phyloP scores from a whole-genome alignment of 2,888 invertebrate species.

The Drosophila macrospina region DNA sequence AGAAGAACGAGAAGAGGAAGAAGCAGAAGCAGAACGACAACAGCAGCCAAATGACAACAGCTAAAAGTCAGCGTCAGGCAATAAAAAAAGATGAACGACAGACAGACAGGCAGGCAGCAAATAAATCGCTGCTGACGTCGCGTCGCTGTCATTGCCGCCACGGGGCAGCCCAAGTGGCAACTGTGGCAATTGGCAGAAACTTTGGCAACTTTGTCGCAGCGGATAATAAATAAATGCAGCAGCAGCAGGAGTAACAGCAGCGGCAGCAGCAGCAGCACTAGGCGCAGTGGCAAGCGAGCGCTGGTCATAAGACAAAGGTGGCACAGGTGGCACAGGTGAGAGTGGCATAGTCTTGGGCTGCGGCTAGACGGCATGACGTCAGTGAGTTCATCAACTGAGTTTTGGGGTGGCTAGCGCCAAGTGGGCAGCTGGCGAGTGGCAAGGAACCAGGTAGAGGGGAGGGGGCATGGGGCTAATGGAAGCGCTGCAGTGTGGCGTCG shows the following conservation, averaged over 20 bases:
- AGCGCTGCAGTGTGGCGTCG: constrained; percentile 61
- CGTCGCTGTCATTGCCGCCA: constrained; percentile 31
- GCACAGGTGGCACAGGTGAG: constrained; percentile 43
- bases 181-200: constrained; percentile 26
- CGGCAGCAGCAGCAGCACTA: constrained; percentile 1
- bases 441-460: background rate
- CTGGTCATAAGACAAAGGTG: constrained; percentile 44
- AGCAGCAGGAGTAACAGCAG: constrained; percentile 20
- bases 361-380: constrained; percentile 61
- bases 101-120: constrained; percentile 53
- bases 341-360: constrained; percentile 27
- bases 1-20: constrained; percentile 21
- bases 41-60: constrained; percentile 56
- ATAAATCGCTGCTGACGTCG: constrained; percentile 72
- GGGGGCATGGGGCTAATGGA: constrained; percentile 48
- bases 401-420: background rate
- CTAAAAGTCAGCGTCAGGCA: constrained; percentile 45
- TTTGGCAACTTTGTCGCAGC: constrained; percentile 70
- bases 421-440: constrained; percentile 8
- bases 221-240: constrained; percentile 76
- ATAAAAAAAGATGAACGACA: constrained; percentile 77
- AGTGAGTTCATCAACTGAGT: constrained; percentile 49
- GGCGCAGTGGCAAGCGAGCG: background rate
- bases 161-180: constrained; percentile 15
- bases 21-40: constrained; percentile 12